These are phyloP conservation scores for Mungos mungo DNA, from an alignment of 2,113 vertebrate species.

Conservation along the genomic window DNA sequence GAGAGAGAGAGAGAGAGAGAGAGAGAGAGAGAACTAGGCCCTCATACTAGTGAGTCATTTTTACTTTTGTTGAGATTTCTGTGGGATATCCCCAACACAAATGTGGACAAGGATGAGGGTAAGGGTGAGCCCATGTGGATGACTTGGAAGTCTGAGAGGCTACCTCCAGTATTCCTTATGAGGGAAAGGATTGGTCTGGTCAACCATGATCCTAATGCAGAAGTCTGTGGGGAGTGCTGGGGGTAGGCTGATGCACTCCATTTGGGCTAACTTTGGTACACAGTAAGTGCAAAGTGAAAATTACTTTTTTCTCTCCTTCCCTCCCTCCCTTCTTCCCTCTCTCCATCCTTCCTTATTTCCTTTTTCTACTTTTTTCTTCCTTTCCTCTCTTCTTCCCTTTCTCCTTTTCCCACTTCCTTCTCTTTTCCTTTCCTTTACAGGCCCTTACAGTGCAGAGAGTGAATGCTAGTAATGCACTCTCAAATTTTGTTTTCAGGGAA, in stretches of 20 bases:
- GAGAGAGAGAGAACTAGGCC: background rate
- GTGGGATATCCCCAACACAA: background rate
- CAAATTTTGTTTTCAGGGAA: background rate
- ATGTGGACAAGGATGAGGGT: background rate
- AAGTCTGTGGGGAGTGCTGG: background rate
- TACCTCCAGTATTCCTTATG: background rate
- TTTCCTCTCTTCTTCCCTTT: background rate
- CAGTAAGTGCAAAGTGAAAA: background rate
- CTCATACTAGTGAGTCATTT: background rate
- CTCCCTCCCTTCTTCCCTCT: no score
- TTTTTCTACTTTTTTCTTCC: background rate
- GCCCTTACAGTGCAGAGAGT: background rate
- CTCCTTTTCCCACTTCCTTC: background rate
- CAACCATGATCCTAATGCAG: background rate
- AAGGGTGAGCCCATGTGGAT: accelerated
- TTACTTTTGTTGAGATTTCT: background rate
- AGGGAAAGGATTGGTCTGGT: background rate
- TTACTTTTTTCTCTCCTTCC: background rate
- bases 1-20: no score
- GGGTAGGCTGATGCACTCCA: background rate
- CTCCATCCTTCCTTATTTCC: background rate
- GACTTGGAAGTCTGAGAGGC: background rate
- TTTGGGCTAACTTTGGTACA: background rate
- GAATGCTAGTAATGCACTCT: background rate
- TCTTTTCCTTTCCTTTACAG: background rate